Base-by-base conservation (phyloP, 2,113 vertebrate genomes). In the Phaethon lepturus region DNA sequence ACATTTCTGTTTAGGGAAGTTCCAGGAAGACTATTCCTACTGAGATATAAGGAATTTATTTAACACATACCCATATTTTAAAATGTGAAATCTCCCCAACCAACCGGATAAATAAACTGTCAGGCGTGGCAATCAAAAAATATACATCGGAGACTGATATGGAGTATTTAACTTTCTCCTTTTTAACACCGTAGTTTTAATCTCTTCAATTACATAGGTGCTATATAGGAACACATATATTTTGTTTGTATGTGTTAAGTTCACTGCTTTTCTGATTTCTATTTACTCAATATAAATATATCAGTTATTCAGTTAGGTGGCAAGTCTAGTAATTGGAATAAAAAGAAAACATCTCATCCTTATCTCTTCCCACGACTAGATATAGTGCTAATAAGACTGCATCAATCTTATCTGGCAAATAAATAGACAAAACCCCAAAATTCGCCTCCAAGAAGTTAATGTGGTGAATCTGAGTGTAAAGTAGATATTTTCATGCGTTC, bases 401-500 rank as follows among this genome's bases (percentile, higher is more conserved):
- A 99, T 99, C 99, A 99, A 99, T 99, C 99, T 99, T 98, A 98
- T 97, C 98, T 98, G 98, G 98, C 98, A 98, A 98, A 99, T 98
- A 99, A 99, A 99, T 98, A 99, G 99, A 99, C 98, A 99, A 99
- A 99, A 38, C 38, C 38, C 38, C 99, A 99, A 98, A 99, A 99
- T 99, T 99, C 98, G 98, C 98, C 98, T 98, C 98, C 98, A 98
- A 98, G 98, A 98, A 99, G 99, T 99, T 99, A 99, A 99, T 99
- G 99, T 96, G 98, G 99, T 98, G 99, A 99, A 99, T 99, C 99
- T 99, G 99, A 98, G 99, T 99, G 99, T 99, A 99, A 99, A 99
- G 99, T 99, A 98, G 99, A 99, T 99, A 98, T 99, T 99, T 99
- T 99, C 99, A 99, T 99, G 99, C 99, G 98, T 97, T 97, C 98